Base-by-base conservation (phyloP, 1,140 invertebrate genomes). In the Schlechtendalia chinensis region DNA sequence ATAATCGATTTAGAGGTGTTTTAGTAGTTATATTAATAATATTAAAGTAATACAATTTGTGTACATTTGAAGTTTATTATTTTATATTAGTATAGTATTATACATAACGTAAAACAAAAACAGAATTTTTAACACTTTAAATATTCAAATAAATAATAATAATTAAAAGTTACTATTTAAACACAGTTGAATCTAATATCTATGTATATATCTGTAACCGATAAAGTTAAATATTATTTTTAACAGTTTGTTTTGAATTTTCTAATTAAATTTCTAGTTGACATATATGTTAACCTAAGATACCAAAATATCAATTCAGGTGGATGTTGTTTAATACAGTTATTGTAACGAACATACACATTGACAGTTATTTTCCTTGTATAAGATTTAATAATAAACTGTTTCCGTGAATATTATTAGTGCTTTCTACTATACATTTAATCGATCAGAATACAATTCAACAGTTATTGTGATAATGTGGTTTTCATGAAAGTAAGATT, bases 41-140 rank as follows among this genome's bases (percentile, higher is more conserved):
- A 79, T 63, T 58, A 79, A 63, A 79, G 10, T 27, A 63, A 79
- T 61, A 61, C 75, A 63, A 61, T 79, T 79, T 79, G 32, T 79
- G 39, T 61, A 61, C 22, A 61, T 45, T 79, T 63, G 12, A 79
- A 63, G 69, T 72, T 72, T 72, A 53, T 72, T 72, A 17, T 54
- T 53, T 72, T 53, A 72, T 72, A 19, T 29, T 72, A 29, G 47
- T 54, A 54, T 8, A 72, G 24, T 72, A 39, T 39, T 4, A 39
- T 39, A 39, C 69, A 72, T 8, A 69, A 69, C 67, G 47, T 50
- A 69, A 69, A 47, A 53, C 14, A 53, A 50, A 71, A 54, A 72
- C 27, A 72, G 24, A 72, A 6, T 1, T 71, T 71, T 24, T 54
- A 53, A 32, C 29, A 54, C 47, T 72, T 72, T 29, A 24, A 72